Conservation (phyloP, 2,888 invertebrate genomes). For the Bellardia bayeri region DNA sequence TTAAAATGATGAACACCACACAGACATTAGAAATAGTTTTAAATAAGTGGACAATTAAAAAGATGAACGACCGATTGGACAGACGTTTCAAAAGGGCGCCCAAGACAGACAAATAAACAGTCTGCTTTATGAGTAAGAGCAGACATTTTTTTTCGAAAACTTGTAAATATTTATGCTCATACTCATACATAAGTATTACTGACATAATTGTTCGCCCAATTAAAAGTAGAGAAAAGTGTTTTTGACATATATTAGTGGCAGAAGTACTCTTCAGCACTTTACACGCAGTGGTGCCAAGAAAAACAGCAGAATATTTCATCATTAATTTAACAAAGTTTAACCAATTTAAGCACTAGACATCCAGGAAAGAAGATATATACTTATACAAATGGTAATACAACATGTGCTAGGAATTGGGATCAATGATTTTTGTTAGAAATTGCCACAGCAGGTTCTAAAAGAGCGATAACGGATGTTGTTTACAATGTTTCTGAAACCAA, state of each 20-base stretch:
- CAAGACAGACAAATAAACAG: not conserved
- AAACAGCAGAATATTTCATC: not conserved
- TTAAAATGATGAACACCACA: constrained; percentile 22
- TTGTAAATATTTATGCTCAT: constrained; percentile 42
- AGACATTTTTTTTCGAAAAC: not conserved
- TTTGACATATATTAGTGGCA: not conserved
- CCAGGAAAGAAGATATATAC: too few relatives aligned
- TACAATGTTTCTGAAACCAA: too few relatives aligned
- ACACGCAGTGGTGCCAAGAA: not conserved
- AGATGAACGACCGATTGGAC: not conserved
- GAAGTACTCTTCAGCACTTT: not conserved
- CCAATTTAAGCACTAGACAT: too few relatives aligned
- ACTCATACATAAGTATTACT: not conserved
- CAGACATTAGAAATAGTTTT: constrained; percentile 31
- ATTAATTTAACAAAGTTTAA: too few relatives aligned
- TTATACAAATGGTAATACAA: too few relatives aligned
- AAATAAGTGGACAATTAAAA: constrained; percentile 11
- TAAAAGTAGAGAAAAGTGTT: not conserved
- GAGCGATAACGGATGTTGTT: too few relatives aligned
- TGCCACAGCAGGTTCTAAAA: too few relatives aligned
- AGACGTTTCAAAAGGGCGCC: constrained; percentile 6
- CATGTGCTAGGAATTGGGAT: too few relatives aligned
- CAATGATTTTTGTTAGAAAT: too few relatives aligned
- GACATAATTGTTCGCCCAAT: not conserved
- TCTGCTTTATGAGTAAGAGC: not conserved